A percentile compares a stretch with the other conserved stretches of the same genome.
Evolutionary conservation across 2,797 vertebrate genomes (phyloP).

Genomic region (Benthosema pterotum): DNA sequence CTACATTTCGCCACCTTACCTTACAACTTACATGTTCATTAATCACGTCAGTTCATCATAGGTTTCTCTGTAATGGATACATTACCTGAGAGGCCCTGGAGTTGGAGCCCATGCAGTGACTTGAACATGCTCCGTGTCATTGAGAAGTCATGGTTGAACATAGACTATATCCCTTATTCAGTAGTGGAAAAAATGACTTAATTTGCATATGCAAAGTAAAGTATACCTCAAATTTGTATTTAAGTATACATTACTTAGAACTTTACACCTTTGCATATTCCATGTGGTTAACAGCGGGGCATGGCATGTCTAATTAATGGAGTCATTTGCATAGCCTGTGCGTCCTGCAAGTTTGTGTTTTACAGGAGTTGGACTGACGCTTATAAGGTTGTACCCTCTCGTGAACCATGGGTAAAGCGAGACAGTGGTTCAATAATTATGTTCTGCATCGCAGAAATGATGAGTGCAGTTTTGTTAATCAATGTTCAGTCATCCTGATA

Average conservation of each 20-base stretch:
- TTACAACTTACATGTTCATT: slow-evolving; percentile 30
- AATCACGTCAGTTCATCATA: slow-evolving; percentile 46
- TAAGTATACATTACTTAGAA: no score
- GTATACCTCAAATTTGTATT: no score
- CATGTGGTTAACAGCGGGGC: slow-evolving; percentile 2
- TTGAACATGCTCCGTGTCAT: slow-evolving; percentile 30
- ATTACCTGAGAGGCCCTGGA: slow-evolving; percentile 22
- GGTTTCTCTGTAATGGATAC: slow-evolving; percentile 31
- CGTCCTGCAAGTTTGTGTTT: slow-evolving; percentile 1
- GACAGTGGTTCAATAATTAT: no score
- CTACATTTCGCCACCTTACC: slow-evolving; percentile 29
- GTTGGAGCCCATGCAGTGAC: slow-evolving; percentile 19
- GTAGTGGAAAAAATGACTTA: no score
- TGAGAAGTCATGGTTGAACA: slow-evolving; percentile 10
- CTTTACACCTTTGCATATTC: slow-evolving; percentile 12
- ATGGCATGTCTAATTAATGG: slow-evolving; percentile 15
- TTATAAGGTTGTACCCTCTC: not conserved
- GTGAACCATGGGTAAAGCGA: not conserved
- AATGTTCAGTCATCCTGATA: no score
- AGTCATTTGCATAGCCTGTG: slow-evolving; percentile 18
- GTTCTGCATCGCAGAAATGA: no score
- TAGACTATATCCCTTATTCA: not conserved
- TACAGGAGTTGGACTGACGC: not conserved
- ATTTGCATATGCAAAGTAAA: no score
- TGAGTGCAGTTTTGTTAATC: no score